Evolutionary conservation across 2,113 vertebrate species (phyloP).

Genomic region (Blennius ocellaris): DNA sequence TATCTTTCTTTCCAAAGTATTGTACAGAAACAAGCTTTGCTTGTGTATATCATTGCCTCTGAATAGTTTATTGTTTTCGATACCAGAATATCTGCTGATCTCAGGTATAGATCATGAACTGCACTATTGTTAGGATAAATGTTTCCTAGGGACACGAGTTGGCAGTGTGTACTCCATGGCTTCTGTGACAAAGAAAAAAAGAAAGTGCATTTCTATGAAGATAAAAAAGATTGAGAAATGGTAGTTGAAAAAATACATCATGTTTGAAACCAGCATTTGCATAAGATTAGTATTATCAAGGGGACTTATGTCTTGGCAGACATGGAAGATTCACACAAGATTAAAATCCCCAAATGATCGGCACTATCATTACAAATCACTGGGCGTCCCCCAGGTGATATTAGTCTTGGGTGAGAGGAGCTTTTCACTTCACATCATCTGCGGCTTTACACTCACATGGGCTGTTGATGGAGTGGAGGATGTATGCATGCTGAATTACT

Average conservation of each 20-base stretch:
- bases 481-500: conserved; percentile 8
- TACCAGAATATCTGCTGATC: not conserved
- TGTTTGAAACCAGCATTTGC: conserved; percentile 15
- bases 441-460: conserved; percentile 8
- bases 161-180: not conserved
- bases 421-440: conserved; percentile 31
- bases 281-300: conserved; percentile 34
- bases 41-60: not conserved
- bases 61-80: not conserved
- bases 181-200: not conserved
- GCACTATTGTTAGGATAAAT: not conserved
- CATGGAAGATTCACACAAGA: conserved; percentile 35
- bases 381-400: conserved; percentile 21
- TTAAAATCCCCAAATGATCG: conserved; percentile 33
- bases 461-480: conserved; percentile 16
- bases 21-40: too few relatives aligned
- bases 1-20: too few relatives aligned
- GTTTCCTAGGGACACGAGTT: not conserved
- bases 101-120: not conserved
- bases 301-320: conserved; percentile 29
- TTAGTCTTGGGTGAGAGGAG: conserved; percentile 25
- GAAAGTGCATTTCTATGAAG: conserved; percentile 2
- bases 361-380: conserved; percentile 54
- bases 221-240: conserved; percentile 19
- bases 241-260: conserved; percentile 13